phyloP scores from a whole-genome alignment of 2,888 invertebrate genomes.

The Maniola hyperantus region DNA sequence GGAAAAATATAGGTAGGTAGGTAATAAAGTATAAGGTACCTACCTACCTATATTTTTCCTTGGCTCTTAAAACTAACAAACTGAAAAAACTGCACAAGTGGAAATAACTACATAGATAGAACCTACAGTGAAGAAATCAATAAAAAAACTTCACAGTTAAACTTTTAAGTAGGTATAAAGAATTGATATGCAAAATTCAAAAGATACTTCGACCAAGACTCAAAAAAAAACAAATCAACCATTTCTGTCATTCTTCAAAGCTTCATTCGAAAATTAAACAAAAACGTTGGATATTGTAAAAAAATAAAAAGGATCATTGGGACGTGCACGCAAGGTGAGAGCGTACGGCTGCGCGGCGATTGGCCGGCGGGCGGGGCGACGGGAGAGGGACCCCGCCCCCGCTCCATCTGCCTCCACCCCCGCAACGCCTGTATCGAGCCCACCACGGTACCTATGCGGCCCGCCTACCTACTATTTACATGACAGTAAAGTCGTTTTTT shows the following conservation, averaged over 20 bases:
- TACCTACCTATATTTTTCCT: too few species aligned
- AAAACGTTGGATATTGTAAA: slow-evolving; percentile 48
- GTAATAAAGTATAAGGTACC: too few species aligned
- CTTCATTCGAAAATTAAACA: slow-evolving; percentile 45
- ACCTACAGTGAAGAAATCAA: neutral
- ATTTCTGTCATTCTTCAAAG: slow-evolving; percentile 32
- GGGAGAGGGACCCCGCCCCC: slow-evolving; percentile 70
- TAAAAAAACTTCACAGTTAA: neutral
- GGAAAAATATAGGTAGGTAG: too few species aligned
- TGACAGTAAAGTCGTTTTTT: slow-evolving; percentile 53
- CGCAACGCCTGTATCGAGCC: slow-evolving; percentile 60
- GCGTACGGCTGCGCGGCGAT: slow-evolving; percentile 67
- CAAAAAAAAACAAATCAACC: slow-evolving; percentile 2
- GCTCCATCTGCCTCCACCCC: slow-evolving; percentile 68
- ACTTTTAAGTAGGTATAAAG: neutral
- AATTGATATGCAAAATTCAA: neutral
- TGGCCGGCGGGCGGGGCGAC: slow-evolving; percentile 70
- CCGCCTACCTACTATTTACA: slow-evolving; percentile 52
- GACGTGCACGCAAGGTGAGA: slow-evolving; percentile 78
- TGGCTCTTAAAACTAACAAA: too few species aligned
- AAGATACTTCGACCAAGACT: neutral
- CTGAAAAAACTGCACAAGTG: neutral
- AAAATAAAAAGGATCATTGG: slow-evolving; percentile 67
- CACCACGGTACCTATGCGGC: slow-evolving; percentile 61
- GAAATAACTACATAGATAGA: neutral